A percentile compares a stretch with the other conserved stretches of the same genome.
These are phyloP conservation scores for Iphiclides podalirius DNA, from an alignment of 2,888 invertebrate species.

Conservation along the genomic window DNA sequence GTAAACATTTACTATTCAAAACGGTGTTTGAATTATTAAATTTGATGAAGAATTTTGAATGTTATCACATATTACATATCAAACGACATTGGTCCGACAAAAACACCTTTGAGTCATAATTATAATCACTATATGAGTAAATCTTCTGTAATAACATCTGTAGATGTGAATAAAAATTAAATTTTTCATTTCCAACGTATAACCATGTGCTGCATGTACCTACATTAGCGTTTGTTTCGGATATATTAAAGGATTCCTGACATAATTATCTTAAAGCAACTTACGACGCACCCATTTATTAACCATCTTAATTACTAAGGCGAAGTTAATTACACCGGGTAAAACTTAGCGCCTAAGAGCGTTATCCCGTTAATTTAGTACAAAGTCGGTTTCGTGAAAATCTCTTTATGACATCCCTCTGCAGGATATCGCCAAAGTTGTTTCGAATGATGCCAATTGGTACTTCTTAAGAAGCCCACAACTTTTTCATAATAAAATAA, in stretches of 20 bases:
- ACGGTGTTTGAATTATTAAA: too few relatives aligned
- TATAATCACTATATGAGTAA: too few relatives aligned
- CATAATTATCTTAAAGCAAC: constrained; percentile 74
- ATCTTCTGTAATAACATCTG: too few relatives aligned
- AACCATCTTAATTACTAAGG: constrained; percentile 77
- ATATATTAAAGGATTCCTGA: constrained; percentile 73
- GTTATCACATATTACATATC: too few relatives aligned
- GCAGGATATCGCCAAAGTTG: constrained; percentile 53
- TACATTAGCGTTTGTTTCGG: constrained; percentile 63
- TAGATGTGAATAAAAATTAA: too few relatives aligned
- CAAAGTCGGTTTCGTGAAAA: constrained; percentile 52
- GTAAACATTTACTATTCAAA: too few relatives aligned
- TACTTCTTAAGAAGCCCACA: constrained; percentile 52
- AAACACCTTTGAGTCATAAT: too few relatives aligned
- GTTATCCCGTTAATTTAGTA: constrained; percentile 70
- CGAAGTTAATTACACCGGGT: constrained; percentile 71
- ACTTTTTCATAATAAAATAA: constrained; percentile 72
- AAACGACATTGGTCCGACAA: too few relatives aligned
- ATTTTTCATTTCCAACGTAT: too few relatives aligned
- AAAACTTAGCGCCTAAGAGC: constrained; percentile 73
- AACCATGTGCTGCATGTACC: too few relatives aligned
- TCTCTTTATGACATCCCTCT: constrained; percentile 61
- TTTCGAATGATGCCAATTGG: constrained; percentile 50
- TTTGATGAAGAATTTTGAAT: too few relatives aligned
- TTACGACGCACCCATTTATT: constrained; percentile 74